Evolutionary conservation across 1,140 invertebrate genomes (phyloP), one percentile per base, ranked within the genome.

Genomic region (Drosophila grimshawi): DNA sequence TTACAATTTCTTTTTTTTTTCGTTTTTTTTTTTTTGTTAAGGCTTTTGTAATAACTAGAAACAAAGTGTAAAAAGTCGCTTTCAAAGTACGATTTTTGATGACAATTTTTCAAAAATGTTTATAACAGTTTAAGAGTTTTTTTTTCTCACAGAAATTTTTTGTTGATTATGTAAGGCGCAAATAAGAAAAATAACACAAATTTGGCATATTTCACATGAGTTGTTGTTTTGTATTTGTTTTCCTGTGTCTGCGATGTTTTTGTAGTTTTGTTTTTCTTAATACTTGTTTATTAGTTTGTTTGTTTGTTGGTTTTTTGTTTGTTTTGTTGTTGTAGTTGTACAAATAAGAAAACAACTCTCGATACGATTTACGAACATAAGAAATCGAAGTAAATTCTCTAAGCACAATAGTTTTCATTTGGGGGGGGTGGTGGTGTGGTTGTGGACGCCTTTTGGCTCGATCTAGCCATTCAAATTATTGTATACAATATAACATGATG

Each of bases 1-100:
- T 91, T 91, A 86, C 81, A 86, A 71, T 91, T 89, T 77, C 79
- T 77, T 82, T 66, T 57, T 73, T 51, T 45, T 67, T 43, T 67
- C 43, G 62, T 51, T 66, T 64, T 48, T 68, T 27, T 81, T 85
- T 64, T 67, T 81, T 79, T 82, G 76, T 53, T 43, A 76, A 80
- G 81, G 78, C 69, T 73, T 65, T 68, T 55, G 68, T 78, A 76
- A 76, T 53, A 82, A 88, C 80, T 85, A 77, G 56, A 85, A 77
- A 80, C 76, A 76, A 76, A 77, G 33, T 80, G 67, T 83, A 76
- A 80, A 76, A 69, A 63, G 19, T 46, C 52, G 30, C n/a, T 53
- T 51, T 59, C 64, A n/a, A 65, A 57, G 66, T 37, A 72, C 7
- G 29, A 41, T 62, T 63, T 61, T 61, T 53, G 33, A 33, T 76